These are phyloP conservation scores for Percopsis omiscomaycus DNA, from an alignment of 2,797 vertebrate genomes.

Conservation along the genomic window DNA sequence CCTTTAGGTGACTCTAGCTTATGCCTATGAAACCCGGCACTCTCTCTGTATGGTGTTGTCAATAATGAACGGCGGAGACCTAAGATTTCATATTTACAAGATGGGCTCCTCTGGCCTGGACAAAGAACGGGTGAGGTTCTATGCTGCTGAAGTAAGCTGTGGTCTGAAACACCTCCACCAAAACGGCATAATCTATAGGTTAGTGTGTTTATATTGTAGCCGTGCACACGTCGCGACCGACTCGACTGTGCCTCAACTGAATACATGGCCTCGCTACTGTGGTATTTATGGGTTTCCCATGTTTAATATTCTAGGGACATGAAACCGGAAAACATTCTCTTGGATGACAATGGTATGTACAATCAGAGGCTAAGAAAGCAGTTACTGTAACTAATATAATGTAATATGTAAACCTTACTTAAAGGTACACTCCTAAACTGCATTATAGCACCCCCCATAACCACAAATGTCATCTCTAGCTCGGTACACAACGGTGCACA, in stretches of 20 bases:
- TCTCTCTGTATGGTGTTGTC: constrained; percentile 84
- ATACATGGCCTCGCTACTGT: too few species aligned
- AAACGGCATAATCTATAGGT: constrained; percentile 83
- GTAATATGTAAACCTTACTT: too few species aligned
- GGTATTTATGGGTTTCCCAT: not conserved
- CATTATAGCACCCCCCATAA: too few species aligned
- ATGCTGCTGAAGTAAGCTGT: constrained; percentile 85
- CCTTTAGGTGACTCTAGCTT: constrained; percentile 82
- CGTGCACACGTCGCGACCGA: not conserved
- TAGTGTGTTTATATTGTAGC: constrained; percentile 4
- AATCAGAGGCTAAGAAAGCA: not conserved
- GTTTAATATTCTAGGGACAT: constrained; percentile 82
- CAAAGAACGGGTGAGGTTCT: constrained; percentile 74
- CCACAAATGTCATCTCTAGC: too few species aligned
- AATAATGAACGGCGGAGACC: constrained; percentile 86
- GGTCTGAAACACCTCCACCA: constrained; percentile 83
- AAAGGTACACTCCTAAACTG: too few species aligned
- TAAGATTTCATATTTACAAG: constrained; percentile 86
- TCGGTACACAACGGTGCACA: too few species aligned
- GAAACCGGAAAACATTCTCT: constrained; percentile 96
- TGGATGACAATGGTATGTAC: constrained; percentile 80
- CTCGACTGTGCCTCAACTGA: not conserved
- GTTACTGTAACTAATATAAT: too few species aligned
- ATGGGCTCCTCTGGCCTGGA: constrained; percentile 78
- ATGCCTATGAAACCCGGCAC: constrained; percentile 86